Base-by-base conservation (phyloP, 2,113 vertebrate species). In the Lates calcarifer region DNA sequence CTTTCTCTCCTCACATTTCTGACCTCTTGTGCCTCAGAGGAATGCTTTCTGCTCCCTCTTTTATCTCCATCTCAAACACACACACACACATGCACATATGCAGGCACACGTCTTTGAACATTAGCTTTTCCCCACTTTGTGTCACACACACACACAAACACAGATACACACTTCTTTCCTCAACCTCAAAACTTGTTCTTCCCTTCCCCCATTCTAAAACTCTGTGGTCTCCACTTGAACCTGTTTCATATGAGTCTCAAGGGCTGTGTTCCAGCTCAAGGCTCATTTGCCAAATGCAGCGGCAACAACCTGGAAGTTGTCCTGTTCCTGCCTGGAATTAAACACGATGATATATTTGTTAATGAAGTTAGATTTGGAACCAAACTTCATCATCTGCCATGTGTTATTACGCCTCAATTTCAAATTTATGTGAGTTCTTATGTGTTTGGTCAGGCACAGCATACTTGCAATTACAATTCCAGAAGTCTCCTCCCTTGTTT, bases 371-470 rank as follows among this genome's bases (percentile, higher is more conserved):
- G 76, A 89, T 87, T 81, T 84, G 47, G 56, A 86, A 74, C 69
- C 29, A 31, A 24, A 67, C 72, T 79, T 71, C 65, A 69, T 78
- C 69, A 75, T 85, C 77, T 82, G 84, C 83, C 79, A 81, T 86
- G 86, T 84, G 80, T 91, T 83, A 55, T 91, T 83, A 55, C 35
- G 35, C 51, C 68, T 88, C 74, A 77, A 51, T 70, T 79, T 80
- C 74, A 28, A 65, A 90, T 92, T 83, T 87, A 81, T 89, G 29
- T 55, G 84, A 67, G 78, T 86, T 88, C 82, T 85, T 79, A 81
- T 90, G 79, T 68, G 69, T 91, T 91, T 86, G 91, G 82, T 94
- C 87, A 88, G 87, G 89, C 85, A 80, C 77, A 67, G 88, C 88
- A 68, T 69, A 90, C 81, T 65, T 82, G 89, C 83, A 93, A 89